Percentiles rank a stretch among this genome's conserved stretches.
These are phyloP conservation scores for Emmelina monodactyla DNA, from an alignment of 2,888 invertebrate species.

Conservation along the genomic window DNA sequence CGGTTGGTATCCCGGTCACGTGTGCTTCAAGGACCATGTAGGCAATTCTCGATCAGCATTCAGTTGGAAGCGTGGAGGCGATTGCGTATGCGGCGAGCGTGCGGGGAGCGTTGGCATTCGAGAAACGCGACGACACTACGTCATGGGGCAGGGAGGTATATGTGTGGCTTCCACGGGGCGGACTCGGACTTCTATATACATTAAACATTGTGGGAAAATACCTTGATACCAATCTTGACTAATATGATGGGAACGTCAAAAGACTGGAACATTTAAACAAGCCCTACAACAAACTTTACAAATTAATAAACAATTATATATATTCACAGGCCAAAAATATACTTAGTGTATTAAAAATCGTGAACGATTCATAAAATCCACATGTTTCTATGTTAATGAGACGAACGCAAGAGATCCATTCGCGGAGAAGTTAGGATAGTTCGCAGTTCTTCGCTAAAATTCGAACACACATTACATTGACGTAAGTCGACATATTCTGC, in stretches of 20 bases:
- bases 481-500: conserved; percentile 40
- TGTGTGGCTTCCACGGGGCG: conserved; percentile 32
- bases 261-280: no score
- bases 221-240: background rate
- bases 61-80: conserved; percentile 19
- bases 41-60: conserved; percentile 23
- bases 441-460: conserved; percentile 38
- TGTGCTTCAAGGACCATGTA: conserved; percentile 3
- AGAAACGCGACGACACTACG: conserved; percentile 48
- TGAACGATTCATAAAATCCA: conserved; percentile 22
- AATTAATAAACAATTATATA: no score
- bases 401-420: conserved; percentile 34
- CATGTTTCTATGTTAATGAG: conserved; percentile 23
- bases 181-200: no score
- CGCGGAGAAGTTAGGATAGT: conserved; percentile 29
- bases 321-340: no score
- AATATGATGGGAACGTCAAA: no score
- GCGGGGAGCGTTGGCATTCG: conserved; percentile 29
- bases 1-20: conserved; percentile 8
- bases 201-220: no score
- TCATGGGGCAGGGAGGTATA: conserved; percentile 47
- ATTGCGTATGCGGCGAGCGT: conserved; percentile 32
- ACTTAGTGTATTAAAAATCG: conserved; percentile 19
- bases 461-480: conserved; percentile 36
- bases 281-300: no score